A percentile compares a stretch with the other conserved stretches of the same genome.
Evolutionary conservation across 2,797 vertebrate species (phyloP).

Genomic region (Heterohyrax brucei): DNA sequence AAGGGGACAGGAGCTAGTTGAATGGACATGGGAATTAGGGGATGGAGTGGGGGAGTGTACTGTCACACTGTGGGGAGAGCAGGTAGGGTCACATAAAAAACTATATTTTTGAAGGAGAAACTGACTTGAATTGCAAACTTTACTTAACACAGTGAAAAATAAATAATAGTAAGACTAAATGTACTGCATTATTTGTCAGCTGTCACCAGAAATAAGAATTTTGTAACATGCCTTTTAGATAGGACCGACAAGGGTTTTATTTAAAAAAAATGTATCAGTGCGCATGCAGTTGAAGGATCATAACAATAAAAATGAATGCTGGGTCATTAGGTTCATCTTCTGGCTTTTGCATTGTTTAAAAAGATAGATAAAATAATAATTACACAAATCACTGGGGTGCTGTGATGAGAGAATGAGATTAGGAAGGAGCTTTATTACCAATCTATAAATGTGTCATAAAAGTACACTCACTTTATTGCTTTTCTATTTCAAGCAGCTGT

Average conservation of each 20-base stretch:
- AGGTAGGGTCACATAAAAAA: no score
- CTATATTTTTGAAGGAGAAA: no score
- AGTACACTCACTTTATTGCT: slow-evolving; percentile 74
- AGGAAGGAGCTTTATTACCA: slow-evolving; percentile 78
- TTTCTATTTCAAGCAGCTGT: slow-evolving; percentile 79
- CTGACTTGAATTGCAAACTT: no score
- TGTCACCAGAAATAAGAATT: slow-evolving; percentile 22
- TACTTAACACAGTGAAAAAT: no score
- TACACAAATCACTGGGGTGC: slow-evolving; percentile 79
- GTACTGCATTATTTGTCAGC: background rate
- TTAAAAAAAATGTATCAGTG: slow-evolving; percentile 6
- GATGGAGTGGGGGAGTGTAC: no score
- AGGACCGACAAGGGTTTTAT: background rate
- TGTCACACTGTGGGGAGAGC: no score
- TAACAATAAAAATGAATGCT: slow-evolving; percentile 76
- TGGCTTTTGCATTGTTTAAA: slow-evolving; percentile 78
- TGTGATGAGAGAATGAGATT: slow-evolving; percentile 73
- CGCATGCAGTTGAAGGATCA: slow-evolving; percentile 54
- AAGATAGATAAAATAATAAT: slow-evolving; percentile 83
- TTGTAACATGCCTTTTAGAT: slow-evolving; percentile 7
- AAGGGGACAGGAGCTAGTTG: no score
- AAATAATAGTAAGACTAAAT: no score
- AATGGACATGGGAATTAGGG: no score
- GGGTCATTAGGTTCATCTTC: slow-evolving; percentile 69
- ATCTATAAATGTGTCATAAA: slow-evolving; percentile 77